phyloP scores from a whole-genome alignment of 2,797 vertebrate genomes.

The Xyrichtys novacula region DNA sequence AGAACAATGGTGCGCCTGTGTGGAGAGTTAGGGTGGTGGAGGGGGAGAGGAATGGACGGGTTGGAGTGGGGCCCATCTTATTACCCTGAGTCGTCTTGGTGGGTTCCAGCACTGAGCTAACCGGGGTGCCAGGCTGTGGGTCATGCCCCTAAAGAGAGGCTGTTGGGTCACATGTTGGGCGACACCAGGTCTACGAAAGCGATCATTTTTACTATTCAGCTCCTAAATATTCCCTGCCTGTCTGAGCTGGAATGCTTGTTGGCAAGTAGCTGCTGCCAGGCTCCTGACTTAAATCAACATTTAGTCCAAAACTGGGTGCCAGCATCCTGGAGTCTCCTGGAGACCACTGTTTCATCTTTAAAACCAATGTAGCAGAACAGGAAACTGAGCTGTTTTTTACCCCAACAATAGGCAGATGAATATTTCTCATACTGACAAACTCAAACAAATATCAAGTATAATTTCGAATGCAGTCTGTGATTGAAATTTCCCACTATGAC shows the following conservation, averaged over 20 bases:
- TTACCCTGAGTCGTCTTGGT: conserved; percentile 66
- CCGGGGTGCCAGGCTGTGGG: conserved; percentile 56
- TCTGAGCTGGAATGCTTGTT: conserved; percentile 64
- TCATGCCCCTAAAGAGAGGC: conserved; percentile 59
- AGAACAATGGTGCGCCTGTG: conserved; percentile 85
- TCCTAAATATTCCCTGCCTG: conserved; percentile 48
- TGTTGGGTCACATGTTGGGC: conserved; percentile 52
- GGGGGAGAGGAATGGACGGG: conserved; percentile 64
- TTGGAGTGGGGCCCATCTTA: conserved; percentile 70
- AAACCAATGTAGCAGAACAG: not conserved
- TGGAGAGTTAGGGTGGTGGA: conserved; percentile 61
- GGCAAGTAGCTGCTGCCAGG: conserved; percentile 62
- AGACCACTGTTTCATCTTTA: not conserved
- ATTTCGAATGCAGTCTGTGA: conserved; percentile 10
- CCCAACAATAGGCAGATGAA: not conserved
- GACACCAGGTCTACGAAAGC: conserved; percentile 54
- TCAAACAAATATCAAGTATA: not conserved
- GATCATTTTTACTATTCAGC: conserved; percentile 70
- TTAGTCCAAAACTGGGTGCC: conserved; percentile 27
- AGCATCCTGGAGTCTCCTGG: conserved; percentile 19
- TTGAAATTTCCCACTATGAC: conserved; percentile 26
- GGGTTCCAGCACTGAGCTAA: conserved; percentile 52
- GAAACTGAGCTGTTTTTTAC: not conserved
- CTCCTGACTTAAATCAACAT: conserved; percentile 58
- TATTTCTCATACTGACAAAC: not conserved